phyloP scores from a whole-genome alignment of 2,797 vertebrate genomes.

The Sebastes matsubarae region DNA sequence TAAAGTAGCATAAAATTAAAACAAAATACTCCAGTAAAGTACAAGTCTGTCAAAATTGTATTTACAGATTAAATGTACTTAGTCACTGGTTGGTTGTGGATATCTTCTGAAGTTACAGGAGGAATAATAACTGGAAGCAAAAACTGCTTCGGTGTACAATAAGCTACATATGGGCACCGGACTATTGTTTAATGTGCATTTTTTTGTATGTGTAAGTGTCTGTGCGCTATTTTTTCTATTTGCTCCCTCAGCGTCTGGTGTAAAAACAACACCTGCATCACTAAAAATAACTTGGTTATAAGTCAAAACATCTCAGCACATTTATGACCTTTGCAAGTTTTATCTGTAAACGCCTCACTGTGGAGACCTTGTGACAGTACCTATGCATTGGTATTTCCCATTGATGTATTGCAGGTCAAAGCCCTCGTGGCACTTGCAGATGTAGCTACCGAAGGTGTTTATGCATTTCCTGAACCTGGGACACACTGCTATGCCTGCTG shows the following conservation, averaged over 20 bases:
- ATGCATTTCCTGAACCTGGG: constrained; percentile 93
- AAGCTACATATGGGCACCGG: background rate
- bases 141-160: background rate
- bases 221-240: background rate
- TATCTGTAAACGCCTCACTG: background rate
- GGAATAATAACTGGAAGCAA: accelerated
- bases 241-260: background rate
- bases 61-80: background rate
- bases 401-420: constrained; percentile 94
- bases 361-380: constrained; percentile 78
- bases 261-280: background rate
- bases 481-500: constrained; percentile 87
- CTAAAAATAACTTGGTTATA: constrained; percentile 1
- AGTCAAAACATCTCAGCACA: background rate
- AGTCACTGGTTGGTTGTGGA: background rate
- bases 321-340: constrained; percentile 2
- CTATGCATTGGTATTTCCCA: constrained; percentile 95
- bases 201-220: background rate
- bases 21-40: background rate
- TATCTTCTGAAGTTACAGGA: background rate
- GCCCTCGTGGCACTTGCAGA: constrained; percentile 95
- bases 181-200: background rate
- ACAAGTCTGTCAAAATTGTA: background rate
- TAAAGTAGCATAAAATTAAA: background rate
- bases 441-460: constrained; percentile 98